phyloP scores from a whole-genome alignment of 2,113 vertebrate species.

The Limnothrissa miodon region DNA sequence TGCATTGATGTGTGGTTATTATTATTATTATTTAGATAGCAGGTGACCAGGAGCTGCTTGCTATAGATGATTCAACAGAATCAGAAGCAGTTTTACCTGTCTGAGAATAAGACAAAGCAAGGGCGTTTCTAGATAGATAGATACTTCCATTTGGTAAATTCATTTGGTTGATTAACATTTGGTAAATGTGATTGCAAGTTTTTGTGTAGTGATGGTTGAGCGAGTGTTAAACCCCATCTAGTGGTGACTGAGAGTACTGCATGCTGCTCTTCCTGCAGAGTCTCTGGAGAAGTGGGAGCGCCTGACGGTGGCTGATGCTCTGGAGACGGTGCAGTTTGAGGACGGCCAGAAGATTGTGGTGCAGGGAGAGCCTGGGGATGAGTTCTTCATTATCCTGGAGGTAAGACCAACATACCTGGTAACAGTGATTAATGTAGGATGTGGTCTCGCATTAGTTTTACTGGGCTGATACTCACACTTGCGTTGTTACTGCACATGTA shows the following conservation, averaged over 20 bases:
- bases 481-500: no score
- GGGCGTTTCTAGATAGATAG: no score
- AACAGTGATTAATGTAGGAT: no score
- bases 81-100: background rate
- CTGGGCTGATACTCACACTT: no score
- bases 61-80: no score
- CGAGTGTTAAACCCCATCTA: background rate
- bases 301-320: conserved; percentile 92
- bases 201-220: background rate
- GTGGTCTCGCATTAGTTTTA: no score
- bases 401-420: conserved; percentile 60
- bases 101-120: no score
- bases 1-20: background rate
- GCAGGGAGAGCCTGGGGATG: conserved; percentile 96
- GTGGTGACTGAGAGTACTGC: background rate
- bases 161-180: no score
- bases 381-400: conserved; percentile 99
- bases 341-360: conserved; percentile 99
- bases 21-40: no score
- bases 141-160: no score
- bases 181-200: no score
- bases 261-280: conserved; percentile 67
- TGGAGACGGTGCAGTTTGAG: conserved; percentile 98
- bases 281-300: conserved; percentile 99
- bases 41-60: no score